Evolutionary conservation across 2,113 vertebrate genomes (phyloP), one percentile per base, ranked within the genome.

Genomic region (Cathartes aura): DNA sequence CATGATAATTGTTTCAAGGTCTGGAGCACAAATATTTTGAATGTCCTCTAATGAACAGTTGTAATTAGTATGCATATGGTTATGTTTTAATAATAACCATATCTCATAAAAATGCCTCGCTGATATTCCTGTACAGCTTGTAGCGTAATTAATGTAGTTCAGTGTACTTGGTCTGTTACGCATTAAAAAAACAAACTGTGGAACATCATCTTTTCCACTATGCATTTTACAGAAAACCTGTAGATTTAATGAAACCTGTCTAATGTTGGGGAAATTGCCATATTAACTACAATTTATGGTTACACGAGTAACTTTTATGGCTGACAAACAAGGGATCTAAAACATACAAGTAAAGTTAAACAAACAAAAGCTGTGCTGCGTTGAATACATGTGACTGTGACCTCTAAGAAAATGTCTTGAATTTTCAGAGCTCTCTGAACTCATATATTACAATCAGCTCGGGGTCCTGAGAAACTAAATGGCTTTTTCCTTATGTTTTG

Each of bases 21-120:
- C 94, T 80, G 72, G 22, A 92, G 91, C 50, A 89, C 63, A 80
- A 87, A 58, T 47, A 47, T 62, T 92, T 64, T 58, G 27, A 92
- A 17, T 66, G 75, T 50, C 59, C 64, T 72, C 60, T 89, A 64
- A 95, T 75, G 64, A 96, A 67, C 34, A 45, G 70, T 32, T 87
- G 56, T 58, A 71, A 94, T 91, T 88, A 91, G 87, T 67, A 72
- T 92, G 86, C 70, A 50, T 45, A 23, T 27, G 45, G 63, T 59
- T 95, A 50, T 91, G 60, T 56, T 93, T 92, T 72, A 84, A 40
- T 91, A 74, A 89, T 52, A 78, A 42, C 64, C 36, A 3, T 24
- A 42, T 63, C 80, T 96, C 92, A 91, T 87, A 90, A 89, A 82
- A 91, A 64, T 76, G 62, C 53, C 66, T 63, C 68, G 87, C 52